Evolutionary conservation across 1,140 invertebrate species (phyloP), one percentile per base, ranked within the genome.

Genomic region (Zaprionus gabonicus): DNA sequence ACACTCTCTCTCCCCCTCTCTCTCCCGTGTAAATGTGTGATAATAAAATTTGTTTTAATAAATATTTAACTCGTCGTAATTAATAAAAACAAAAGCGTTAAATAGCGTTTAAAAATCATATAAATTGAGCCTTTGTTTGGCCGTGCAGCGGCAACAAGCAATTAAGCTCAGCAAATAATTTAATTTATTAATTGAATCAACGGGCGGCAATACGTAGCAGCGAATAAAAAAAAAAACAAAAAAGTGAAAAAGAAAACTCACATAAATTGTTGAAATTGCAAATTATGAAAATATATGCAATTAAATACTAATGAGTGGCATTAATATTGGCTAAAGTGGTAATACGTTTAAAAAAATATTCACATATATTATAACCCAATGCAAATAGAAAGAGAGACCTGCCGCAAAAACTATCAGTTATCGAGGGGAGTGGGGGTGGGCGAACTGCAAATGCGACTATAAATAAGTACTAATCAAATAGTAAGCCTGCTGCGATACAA

Each of bases 151-250:
- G 83, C 66, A 80, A 76, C 73, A 70, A 77, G 81, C 84, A 87
- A 87, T 87, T 87, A 88, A 87, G 80, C 78, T 76, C 44, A 55
- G 69, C 74, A 88, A 88, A 87, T 88, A 88, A 81, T 88, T 84
- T 58, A 63, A 84, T 81, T 88, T 78, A 90, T 84, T 84, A 88
- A 87, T 88, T 76, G 69, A 74, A 74, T 53, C 34, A 70, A 66
- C 68, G 56, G 41, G 38, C 25, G n/a, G 17, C 6, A 23, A n/a
- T 41, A 38, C 36, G 41, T 7, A 49, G 20, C 38, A n/a, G 38
- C 13, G 3, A 1, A 25, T 5, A 10, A 51, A 58, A 23, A 58
- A 23, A 64, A 27, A 36, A 60, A 59, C 27, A 44, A 65, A 55
- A 55, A 55, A 62, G 31, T 34, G 9, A 23, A 55, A 2, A 66